Base-by-base conservation (phyloP, 1,140 invertebrate species). In the Cotesia vestalis region DNA sequence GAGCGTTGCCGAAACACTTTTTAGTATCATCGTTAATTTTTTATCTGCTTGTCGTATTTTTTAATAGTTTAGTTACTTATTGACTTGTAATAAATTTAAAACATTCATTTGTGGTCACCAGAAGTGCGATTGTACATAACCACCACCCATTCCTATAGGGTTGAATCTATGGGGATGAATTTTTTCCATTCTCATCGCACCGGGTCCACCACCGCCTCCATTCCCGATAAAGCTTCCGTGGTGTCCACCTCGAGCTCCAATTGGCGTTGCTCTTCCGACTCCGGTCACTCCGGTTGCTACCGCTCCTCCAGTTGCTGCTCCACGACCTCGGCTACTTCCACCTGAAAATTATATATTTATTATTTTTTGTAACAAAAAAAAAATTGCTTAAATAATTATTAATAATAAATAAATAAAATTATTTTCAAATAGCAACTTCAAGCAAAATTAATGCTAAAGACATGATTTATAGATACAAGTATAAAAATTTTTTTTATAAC, bases 171-270 rank as follows among this genome's bases (percentile, higher is more conserved):
- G 86, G 0, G 84, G 84, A 68, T 87, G 85, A 5, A 86, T 83
- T 67, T 87, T 87, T n/a, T 87, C 86, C 85, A 86, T 86, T 34
- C 87, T 80, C 83, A 87, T 86, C 2, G 85, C 86, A 4, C 85
- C 86, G 0, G 85, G 85, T n/a, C 86, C 85, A 36, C 84, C 76
- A 53, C 78, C 74, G 4, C 77, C 79, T 14, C 81, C 82, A 36
- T 79, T 78, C 1, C 78, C 81, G 12, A 83, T 75, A 20, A 82
- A 83, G 1, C 80, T 78, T 6, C 81, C 79, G 12, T 84, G 81
- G 61, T 85, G 84, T 9, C 81, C 81, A 0, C 82, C 81, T 0
- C 82, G 76, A 1, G 80, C 75, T 1, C 78, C 79, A 17, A 80
- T 80, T 11, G 79, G 71, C 3, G 82, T 63, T 1, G 70, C 72